These are phyloP conservation scores for Pelochelys cantorii DNA, from an alignment of 2,797 vertebrate genomes.

Conservation along the genomic window DNA sequence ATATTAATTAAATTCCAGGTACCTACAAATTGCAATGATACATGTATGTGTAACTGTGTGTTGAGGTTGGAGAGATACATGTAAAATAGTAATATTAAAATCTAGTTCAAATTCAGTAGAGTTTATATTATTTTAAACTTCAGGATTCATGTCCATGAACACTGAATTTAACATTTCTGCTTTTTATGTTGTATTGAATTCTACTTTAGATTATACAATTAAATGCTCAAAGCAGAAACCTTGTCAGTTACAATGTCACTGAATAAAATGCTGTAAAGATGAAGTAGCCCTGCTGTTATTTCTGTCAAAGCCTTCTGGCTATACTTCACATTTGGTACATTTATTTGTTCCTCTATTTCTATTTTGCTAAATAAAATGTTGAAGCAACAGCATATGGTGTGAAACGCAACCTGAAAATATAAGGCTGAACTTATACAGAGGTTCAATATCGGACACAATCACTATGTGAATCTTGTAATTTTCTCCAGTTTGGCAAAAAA, in stretches of 20 bases:
- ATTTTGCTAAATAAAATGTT: conserved; percentile 82
- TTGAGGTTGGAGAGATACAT: not conserved
- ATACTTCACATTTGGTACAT: conserved; percentile 80
- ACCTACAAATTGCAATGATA: not conserved
- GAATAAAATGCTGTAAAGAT: conserved; percentile 77
- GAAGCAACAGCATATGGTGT: conserved; percentile 69
- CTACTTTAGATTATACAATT: conserved; percentile 80
- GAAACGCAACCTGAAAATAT: conserved; percentile 77
- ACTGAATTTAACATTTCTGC: conserved; percentile 56
- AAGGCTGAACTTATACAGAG: conserved; percentile 70
- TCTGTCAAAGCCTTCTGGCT: conserved; percentile 81
- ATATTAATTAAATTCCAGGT: conserved; percentile 2
- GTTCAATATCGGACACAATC: conserved; percentile 66
- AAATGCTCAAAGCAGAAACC: conserved; percentile 79
- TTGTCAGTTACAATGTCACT: conserved; percentile 77
- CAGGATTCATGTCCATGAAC: conserved; percentile 41
- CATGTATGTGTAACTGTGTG: not conserved
- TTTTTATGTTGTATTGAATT: conserved; percentile 68
- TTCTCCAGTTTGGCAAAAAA: conserved; percentile 73
- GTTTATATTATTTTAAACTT: conserved; percentile 59
- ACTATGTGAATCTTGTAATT: conserved; percentile 63
- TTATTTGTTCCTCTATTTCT: conserved; percentile 82
- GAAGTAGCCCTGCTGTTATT: conserved; percentile 80
- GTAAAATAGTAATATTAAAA: conserved; percentile 61
- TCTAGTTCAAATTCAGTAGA: not conserved